These are phyloP conservation scores for Pteruthius melanotis DNA, from an alignment of 2,113 vertebrate genomes.

Conservation along the genomic window DNA sequence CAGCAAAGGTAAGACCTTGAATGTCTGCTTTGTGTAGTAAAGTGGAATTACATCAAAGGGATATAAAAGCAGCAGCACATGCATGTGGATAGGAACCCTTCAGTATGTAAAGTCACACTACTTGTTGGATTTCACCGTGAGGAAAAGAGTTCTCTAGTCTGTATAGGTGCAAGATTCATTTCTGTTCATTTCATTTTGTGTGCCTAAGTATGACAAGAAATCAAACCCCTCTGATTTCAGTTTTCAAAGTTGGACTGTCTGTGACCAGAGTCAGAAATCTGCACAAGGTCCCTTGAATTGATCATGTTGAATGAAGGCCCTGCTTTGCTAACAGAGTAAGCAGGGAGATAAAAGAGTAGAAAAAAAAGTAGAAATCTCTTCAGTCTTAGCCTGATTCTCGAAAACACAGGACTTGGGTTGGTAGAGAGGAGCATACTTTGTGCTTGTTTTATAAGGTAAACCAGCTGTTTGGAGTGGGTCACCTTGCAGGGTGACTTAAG, in stretches of 20 bases:
- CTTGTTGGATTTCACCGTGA: neutral
- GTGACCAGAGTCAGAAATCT: neutral
- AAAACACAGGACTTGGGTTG: neutral
- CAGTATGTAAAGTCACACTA: accelerated
- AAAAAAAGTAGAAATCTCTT: neutral
- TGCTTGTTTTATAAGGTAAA: neutral
- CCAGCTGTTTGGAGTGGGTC: neutral
- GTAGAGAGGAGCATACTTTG: neutral
- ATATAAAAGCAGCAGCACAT: accelerated
- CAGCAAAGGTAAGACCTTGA: constrained; percentile 76
- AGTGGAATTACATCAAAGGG: accelerated
- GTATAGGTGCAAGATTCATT: neutral
- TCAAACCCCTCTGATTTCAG: neutral
- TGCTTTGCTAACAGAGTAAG: neutral
- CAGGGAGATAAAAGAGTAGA: neutral
- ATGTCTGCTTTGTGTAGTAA: neutral
- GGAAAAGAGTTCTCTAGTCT: neutral
- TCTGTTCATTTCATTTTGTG: neutral
- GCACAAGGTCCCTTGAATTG: neutral
- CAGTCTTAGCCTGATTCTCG: neutral
- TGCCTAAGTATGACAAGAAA: neutral
- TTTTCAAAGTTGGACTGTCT: neutral
- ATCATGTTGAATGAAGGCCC: neutral
- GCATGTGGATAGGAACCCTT: accelerated
- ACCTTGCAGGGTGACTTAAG: neutral